A percentile compares a stretch with the other conserved stretches of the same genome.
phyloP scores from a whole-genome alignment of 2,888 invertebrate genomes.

The Pyrochroa serraticornis region DNA sequence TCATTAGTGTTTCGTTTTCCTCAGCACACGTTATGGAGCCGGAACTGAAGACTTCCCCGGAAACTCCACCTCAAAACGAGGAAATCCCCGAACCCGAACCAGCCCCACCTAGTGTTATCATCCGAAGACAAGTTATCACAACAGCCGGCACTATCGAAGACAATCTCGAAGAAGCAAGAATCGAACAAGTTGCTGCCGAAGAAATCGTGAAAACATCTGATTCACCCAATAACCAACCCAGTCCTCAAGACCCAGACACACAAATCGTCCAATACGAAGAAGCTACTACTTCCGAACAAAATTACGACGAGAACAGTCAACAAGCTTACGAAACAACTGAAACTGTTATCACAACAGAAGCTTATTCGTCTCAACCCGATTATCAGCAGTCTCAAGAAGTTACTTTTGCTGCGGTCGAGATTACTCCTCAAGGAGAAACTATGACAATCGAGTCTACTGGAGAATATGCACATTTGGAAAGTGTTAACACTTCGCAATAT shows the following conservation, averaged over 20 bases:
- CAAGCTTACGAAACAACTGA: slow-evolving; percentile 23
- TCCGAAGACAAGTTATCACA: slow-evolving; percentile 48
- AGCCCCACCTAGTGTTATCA: slow-evolving; percentile 37
- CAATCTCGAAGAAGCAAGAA: slow-evolving; percentile 37
- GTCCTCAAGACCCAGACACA: slow-evolving; percentile 3
- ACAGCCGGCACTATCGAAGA: slow-evolving; percentile 55
- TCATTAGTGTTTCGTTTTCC: slow-evolving; percentile 33
- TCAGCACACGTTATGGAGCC: slow-evolving; percentile 7
- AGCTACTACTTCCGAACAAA: slow-evolving; percentile 9
- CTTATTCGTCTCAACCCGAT: slow-evolving; percentile 15
- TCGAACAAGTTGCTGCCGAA: slow-evolving; percentile 50
- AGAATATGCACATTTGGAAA: slow-evolving; percentile 70
- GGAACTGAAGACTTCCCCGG: slow-evolving; percentile 20
- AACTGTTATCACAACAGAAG: slow-evolving; percentile 28
- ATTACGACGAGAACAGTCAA: slow-evolving; percentile 17
- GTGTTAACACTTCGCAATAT: slow-evolving; percentile 63
- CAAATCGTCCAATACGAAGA: slow-evolving; percentile 28
- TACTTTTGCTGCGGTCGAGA: slow-evolving; percentile 4
- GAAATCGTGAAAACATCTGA: slow-evolving; percentile 49
- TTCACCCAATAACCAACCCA: slow-evolving; percentile 31
- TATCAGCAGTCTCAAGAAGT: slow-evolving; percentile 24
- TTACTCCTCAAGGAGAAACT: slow-evolving; percentile 6
- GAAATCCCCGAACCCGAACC: slow-evolving; percentile 20
- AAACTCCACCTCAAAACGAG: slow-evolving; percentile 31
- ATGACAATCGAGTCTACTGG: slow-evolving; percentile 47